Evolutionary conservation across 2,113 vertebrate genomes (phyloP), one percentile per base, ranked within the genome.

Genomic region (Neogobius melanostomus): DNA sequence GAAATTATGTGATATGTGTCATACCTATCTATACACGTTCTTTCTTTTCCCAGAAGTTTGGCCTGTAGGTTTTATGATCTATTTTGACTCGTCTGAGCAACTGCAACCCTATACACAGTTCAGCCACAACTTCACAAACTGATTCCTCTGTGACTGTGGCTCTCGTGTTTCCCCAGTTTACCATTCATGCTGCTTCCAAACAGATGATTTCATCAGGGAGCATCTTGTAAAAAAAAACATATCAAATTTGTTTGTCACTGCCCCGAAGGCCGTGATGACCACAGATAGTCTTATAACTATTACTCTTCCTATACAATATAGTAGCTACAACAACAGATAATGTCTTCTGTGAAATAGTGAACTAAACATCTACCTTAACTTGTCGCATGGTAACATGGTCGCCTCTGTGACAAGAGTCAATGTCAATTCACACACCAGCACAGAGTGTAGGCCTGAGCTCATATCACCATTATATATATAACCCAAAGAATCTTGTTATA

Each of bases 391-490:
- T n/a, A n/a, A n/a, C 12, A 61, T 68, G 9, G 64, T 68, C 11
- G 10, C 53, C 11, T 42, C 66, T 75, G 11, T 62, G 3, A 6
- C 14, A n/a, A 62, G 7, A 62, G 60, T 8, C 64, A 71, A 66
- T 53, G 77, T 84, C 72, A 75, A 57, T 64, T 63, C 73, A 43
- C 53, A 68, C 0, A 54, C n/a, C 0, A 14, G 59, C 60, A 45
- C 16, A 28, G 59, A 64, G 3, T 36, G 4, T 36, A 48, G 69
- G 68, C 62, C 73, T 63, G n/a, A 16, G 57, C 46, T 12, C 43
- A 45, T 21, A 45, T 42, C 52, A 8, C 8, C 78, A 52, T 52
- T 75, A 76, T 42, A 77, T 77, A 88, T 80, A 77, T 67, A 79
- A 50, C 60, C 69, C 1, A 44, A 14, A 46, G 21, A 53, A 14